Percentiles rank a stretch among this genome's conserved stretches.
Evolutionary conservation across 1,140 invertebrate species (phyloP).

Genomic region (Colletes gigas): DNA sequence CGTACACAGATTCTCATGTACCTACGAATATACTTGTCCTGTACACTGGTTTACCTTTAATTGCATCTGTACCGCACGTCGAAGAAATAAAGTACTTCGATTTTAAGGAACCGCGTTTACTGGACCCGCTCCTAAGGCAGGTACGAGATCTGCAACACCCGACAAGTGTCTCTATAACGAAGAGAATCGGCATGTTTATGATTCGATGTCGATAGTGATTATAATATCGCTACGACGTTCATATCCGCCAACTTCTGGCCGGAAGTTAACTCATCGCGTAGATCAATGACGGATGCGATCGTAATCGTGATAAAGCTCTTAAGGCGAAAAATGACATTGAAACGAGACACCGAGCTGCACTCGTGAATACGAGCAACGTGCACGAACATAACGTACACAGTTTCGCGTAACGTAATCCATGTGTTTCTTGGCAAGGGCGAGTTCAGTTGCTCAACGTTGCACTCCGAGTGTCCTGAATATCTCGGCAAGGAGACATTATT

Average conservation of each 20-base stretch:
- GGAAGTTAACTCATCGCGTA: background rate
- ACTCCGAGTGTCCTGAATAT: conserved; percentile 76
- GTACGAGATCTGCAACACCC: too few species aligned
- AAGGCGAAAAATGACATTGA: background rate
- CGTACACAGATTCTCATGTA: background rate
- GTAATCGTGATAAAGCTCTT: background rate
- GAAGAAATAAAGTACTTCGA: conserved; percentile 28
- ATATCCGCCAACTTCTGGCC: background rate
- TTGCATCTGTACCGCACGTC: conserved; percentile 21
- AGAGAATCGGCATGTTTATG: too few species aligned
- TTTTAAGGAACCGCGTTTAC: conserved; percentile 16
- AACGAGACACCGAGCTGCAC: conserved; percentile 68
- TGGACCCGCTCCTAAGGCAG: conserved; percentile 12
- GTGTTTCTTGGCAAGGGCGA: conserved; percentile 71
- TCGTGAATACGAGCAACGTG: conserved; percentile 52
- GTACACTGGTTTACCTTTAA: background rate
- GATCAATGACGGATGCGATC: background rate
- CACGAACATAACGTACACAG: conserved; percentile 16
- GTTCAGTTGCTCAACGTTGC: conserved; percentile 70
- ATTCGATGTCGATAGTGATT: background rate
- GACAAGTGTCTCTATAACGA: too few species aligned
- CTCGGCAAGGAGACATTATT: conserved; percentile 76
- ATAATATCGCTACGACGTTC: background rate
- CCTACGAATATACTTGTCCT: background rate
- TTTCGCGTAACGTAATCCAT: conserved; percentile 54